A percentile compares a stretch with the other conserved stretches of the same genome.
Evolutionary conservation across 2,797 vertebrate species (phyloP).

Genomic region (Harpagifer antarcticus): DNA sequence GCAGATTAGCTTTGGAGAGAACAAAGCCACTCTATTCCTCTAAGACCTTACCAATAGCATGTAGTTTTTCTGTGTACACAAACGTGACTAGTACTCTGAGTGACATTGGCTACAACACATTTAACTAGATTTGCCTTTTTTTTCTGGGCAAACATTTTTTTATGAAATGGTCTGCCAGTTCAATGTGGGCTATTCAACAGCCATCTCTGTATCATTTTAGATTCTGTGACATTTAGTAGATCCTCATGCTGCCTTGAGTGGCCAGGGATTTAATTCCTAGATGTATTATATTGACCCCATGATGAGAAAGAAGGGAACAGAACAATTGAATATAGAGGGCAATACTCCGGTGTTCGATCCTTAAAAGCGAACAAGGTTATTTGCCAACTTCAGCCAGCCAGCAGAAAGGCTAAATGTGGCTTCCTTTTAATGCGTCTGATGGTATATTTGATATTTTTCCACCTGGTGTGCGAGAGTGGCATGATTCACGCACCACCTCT

Average conservation of each 20-base stretch:
- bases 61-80: slow-evolving; percentile 59
- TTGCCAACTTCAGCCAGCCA: slow-evolving; percentile 21
- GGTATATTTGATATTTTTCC: slow-evolving; percentile 65
- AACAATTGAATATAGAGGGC: neutral
- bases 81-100: slow-evolving; percentile 44
- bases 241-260: slow-evolving; percentile 8
- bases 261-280: slow-evolving; percentile 6
- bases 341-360: slow-evolving; percentile 2
- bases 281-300: slow-evolving; percentile 5
- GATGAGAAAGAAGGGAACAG: slow-evolving; percentile 10
- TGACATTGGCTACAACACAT: slow-evolving; percentile 46
- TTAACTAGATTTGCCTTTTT: slow-evolving; percentile 34
- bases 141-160: slow-evolving; percentile 35
- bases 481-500: slow-evolving; percentile 79
- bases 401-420: slow-evolving; percentile 35
- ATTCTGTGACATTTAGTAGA: slow-evolving; percentile 14
- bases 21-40: slow-evolving; percentile 57
- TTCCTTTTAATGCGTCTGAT: slow-evolving; percentile 39
- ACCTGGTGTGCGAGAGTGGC: slow-evolving; percentile 71
- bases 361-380: slow-evolving; percentile 25
- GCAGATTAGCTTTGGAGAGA: slow-evolving; percentile 71
- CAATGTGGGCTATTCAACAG: slow-evolving; percentile 30
- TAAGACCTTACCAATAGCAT: slow-evolving; percentile 49
- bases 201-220: slow-evolving; percentile 13
- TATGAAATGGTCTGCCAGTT: slow-evolving; percentile 23